A percentile compares a stretch with the other conserved stretches of the same genome.
Conservation (phyloP, 2,888 invertebrate species). For the Steinernema carpocapsae region DNA sequence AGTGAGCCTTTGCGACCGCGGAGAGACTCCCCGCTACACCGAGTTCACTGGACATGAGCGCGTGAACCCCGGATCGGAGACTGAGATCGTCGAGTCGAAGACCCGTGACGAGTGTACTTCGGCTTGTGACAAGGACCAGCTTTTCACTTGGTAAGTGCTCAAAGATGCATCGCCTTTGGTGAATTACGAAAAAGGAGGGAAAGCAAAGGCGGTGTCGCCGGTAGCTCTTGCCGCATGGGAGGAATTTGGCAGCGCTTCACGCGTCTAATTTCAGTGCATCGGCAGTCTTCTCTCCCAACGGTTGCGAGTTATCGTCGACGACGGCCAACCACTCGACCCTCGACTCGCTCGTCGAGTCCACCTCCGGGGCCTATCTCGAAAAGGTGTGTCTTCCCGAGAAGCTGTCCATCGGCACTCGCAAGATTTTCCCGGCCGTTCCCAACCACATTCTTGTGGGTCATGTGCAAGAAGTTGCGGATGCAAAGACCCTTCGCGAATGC, state of each 20-base stretch:
- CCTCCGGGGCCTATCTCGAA: conserved; percentile 44
- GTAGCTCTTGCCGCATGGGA: too few relatives aligned
- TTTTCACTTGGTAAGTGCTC: conserved; percentile 40
- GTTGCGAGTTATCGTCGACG: conserved; percentile 45
- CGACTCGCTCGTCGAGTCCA: conserved; percentile 36
- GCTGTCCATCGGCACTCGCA: conserved; percentile 39
- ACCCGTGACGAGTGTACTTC: conserved; percentile 42
- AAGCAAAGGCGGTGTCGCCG: not conserved
- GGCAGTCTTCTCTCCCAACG: conserved; percentile 43
- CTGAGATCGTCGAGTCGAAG: conserved; percentile 38
- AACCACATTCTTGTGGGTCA: conserved; percentile 53
- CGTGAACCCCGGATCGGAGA: conserved; percentile 36
- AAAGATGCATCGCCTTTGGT: not conserved
- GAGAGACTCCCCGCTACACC: conserved; percentile 37
- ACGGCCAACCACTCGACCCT: conserved; percentile 42
- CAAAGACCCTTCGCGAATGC: conserved; percentile 47
- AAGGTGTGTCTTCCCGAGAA: conserved; percentile 46
- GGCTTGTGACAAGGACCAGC: conserved; percentile 40
- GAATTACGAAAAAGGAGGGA: not conserved
- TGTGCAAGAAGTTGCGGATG: conserved; percentile 55
- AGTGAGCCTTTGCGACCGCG: conserved; percentile 35
- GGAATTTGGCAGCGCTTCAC: not conserved
- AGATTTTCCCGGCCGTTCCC: conserved; percentile 45
- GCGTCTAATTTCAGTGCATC: conserved; percentile 43
- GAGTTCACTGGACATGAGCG: conserved; percentile 36